Evolutionary conservation across 2,888 invertebrate species (phyloP).

Genomic region (Megastigmus dorsalis): DNA sequence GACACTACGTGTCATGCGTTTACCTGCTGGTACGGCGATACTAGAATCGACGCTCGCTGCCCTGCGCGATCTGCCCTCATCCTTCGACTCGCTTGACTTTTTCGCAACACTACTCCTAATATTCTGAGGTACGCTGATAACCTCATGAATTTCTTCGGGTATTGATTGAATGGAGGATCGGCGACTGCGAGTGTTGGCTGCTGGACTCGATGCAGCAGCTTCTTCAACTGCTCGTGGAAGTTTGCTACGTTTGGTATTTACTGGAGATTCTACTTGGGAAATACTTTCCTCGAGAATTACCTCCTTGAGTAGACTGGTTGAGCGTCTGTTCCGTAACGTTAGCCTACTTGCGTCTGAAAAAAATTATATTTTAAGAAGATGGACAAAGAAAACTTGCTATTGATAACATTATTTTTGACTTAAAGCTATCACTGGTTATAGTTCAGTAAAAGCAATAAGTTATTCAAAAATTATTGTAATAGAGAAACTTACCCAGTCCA

Average conservation of each 20-base stretch:
- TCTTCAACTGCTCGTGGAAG: neutral
- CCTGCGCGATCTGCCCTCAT: conserved; percentile 58
- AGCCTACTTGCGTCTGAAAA: conserved; percentile 20
- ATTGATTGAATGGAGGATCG: conserved; percentile 64
- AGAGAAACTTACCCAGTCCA: conserved; percentile 3
- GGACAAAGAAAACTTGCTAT: too few species aligned
- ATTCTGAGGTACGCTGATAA: conserved; percentile 52
- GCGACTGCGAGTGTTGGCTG: conserved; percentile 60
- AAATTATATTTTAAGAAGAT: too few species aligned
- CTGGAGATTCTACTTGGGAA: conserved; percentile 33
- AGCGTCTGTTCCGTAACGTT: conserved; percentile 37
- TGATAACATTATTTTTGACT: neutral
- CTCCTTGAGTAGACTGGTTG: conserved; percentile 60
- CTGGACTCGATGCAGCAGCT: conserved; percentile 52
- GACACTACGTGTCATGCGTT: conserved; percentile 58
- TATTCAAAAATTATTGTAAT: neutral
- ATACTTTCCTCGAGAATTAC: conserved; percentile 58
- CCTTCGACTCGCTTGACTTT: conserved; percentile 16
- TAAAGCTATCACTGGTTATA: neutral
- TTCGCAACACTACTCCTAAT: neutral
- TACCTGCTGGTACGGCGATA: conserved; percentile 39
- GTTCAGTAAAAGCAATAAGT: neutral
- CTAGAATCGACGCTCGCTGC: conserved; percentile 64
- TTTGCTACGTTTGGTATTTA: neutral
- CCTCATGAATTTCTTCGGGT: conserved; percentile 65